These are phyloP conservation scores for Nymphicus hollandicus DNA, from an alignment of 2,113 vertebrate species.

Conservation along the genomic window DNA sequence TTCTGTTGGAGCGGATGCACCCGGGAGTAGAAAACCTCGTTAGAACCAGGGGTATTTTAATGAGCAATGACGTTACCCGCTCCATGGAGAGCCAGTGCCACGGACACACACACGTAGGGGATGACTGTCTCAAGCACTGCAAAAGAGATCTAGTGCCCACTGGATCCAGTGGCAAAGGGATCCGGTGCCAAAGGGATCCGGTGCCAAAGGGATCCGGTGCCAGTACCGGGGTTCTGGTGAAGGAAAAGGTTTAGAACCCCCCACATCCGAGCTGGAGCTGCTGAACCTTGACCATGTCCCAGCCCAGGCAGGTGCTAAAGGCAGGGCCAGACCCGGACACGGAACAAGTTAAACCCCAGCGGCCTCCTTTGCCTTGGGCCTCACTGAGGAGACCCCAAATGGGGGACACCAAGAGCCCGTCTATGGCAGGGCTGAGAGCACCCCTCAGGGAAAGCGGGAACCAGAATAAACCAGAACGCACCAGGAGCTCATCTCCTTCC, in stretches of 20 bases:
- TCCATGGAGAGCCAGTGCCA: not conserved
- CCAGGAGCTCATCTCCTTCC: not conserved
- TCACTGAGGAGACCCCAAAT: not conserved
- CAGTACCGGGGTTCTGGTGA: not conserved
- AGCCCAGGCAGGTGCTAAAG: not conserved
- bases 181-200: too few relatives aligned
- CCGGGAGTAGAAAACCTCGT: accelerated
- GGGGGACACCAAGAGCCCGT: not conserved
- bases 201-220: too few relatives aligned
- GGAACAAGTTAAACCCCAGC: not conserved
- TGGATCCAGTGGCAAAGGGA: not conserved
- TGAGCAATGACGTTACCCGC: not conserved
- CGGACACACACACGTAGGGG: not conserved
- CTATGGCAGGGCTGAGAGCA: not conserved
- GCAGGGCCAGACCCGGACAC: not conserved
- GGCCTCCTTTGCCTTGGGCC: not conserved
- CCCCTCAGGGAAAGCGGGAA: not conserved
- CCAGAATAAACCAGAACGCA: not conserved
- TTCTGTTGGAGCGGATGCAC: not conserved
- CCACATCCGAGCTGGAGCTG: not conserved
- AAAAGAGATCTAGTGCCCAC: not conserved
- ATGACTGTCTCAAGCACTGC: not conserved
- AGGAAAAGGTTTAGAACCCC: not conserved
- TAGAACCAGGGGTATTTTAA: not conserved
- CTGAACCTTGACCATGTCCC: not conserved